A percentile compares a stretch with the other conserved stretches of the same genome.
Evolutionary conservation across 2,113 vertebrate species (phyloP).

Genomic region (Sorex araneus): DNA sequence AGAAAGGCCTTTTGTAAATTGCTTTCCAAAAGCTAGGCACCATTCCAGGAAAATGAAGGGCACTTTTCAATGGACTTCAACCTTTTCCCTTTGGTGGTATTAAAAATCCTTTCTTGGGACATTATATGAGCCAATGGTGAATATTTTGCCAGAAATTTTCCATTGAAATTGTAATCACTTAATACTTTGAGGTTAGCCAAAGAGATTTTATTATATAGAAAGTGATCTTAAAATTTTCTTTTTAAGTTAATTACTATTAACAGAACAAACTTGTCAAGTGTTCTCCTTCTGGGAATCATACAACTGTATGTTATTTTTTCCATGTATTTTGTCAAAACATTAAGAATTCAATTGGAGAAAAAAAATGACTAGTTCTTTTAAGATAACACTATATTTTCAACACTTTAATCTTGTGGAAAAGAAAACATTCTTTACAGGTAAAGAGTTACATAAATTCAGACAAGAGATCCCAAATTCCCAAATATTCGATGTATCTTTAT

Average conservation of each 20-base stretch:
- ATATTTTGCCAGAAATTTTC: constrained; percentile 69
- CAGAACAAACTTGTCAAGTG: constrained; percentile 77
- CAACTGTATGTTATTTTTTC: constrained; percentile 65
- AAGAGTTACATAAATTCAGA: constrained; percentile 82
- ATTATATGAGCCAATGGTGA: constrained; percentile 46
- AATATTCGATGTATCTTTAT: constrained; percentile 44
- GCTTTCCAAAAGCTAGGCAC: constrained; percentile 42
- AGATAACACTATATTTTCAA: constrained; percentile 76
- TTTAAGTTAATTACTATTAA: constrained; percentile 77
- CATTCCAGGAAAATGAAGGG: constrained; percentile 75
- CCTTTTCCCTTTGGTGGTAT: constrained; percentile 67
- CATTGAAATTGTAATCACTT: constrained; percentile 66
- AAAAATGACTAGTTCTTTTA: constrained; percentile 76
- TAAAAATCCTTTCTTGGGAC: constrained; percentile 68
- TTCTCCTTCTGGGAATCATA: constrained; percentile 77
- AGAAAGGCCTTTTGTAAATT: constrained; percentile 76
- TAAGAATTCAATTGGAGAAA: constrained; percentile 63
- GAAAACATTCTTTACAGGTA: constrained; percentile 82
- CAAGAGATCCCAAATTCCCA: constrained; percentile 72
- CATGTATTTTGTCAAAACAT: constrained; percentile 69
- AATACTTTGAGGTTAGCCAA: constrained; percentile 76
- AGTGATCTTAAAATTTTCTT: constrained; percentile 68
- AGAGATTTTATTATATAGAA: constrained; percentile 75
- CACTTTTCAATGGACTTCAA: constrained; percentile 26
- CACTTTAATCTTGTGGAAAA: constrained; percentile 75